Evolutionary conservation across 1,140 invertebrate genomes (phyloP).

Genomic region (Latrodectus geometricus): DNA sequence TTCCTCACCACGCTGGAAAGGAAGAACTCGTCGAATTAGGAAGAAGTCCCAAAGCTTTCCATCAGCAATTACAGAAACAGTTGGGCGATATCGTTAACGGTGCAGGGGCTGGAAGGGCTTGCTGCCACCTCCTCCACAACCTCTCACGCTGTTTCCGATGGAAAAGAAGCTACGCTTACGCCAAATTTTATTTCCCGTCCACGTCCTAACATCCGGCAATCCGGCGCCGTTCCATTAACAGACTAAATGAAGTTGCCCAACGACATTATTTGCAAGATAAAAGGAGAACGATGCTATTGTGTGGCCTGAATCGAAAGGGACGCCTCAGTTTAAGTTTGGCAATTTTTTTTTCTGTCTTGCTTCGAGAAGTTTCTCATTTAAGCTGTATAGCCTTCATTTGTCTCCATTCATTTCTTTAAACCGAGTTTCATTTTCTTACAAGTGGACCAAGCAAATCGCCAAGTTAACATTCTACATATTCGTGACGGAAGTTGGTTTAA

Average conservation of each 20-base stretch:
- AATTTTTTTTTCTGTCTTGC: neutral
- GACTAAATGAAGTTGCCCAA: slow-evolving; percentile 27
- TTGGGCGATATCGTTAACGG: slow-evolving; percentile 16
- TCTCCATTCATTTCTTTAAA: neutral
- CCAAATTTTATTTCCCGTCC: neutral
- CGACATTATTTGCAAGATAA: neutral
- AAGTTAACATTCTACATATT: too few relatives aligned
- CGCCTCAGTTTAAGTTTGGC: neutral
- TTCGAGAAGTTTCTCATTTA: neutral
- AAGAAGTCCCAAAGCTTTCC: slow-evolving; percentile 3
- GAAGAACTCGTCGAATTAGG: neutral
- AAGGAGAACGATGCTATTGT: neutral
- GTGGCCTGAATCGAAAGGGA: neutral
- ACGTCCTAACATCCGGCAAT: slow-evolving; percentile 29
- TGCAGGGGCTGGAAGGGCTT: neutral
- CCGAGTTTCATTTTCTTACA: neutral
- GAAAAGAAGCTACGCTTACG: neutral
- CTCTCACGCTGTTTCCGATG: neutral
- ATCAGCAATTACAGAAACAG: slow-evolving; percentile 41
- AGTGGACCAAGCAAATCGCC: too few relatives aligned
- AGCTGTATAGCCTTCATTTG: neutral
- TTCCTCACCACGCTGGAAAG: too few relatives aligned
- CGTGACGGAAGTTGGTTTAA: too few relatives aligned
- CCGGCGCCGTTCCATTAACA: slow-evolving; percentile 30
- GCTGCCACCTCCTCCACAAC: neutral